Percentiles rank a stretch among this genome's conserved stretches.
Conservation (phyloP, 2,113 vertebrate genomes). For the Lampris megalopsis region DNA sequence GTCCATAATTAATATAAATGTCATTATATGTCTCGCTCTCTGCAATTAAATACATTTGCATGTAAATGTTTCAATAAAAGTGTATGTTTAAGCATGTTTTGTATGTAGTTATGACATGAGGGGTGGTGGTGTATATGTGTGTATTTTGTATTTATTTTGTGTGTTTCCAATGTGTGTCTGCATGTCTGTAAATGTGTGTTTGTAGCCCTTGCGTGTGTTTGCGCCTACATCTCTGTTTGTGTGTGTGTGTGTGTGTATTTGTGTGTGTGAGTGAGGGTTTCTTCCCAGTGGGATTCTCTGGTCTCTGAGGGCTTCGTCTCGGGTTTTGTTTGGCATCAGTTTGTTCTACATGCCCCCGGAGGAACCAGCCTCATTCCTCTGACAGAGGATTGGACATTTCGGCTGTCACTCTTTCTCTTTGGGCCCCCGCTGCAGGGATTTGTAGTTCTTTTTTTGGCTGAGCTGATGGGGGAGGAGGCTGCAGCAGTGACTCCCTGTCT, state of each 20-base stretch:
- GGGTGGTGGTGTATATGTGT: not conserved
- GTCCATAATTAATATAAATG: not conserved
- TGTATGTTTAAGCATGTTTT: no score
- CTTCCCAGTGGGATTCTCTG: slow-evolving; percentile 21
- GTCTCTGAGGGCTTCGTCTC: slow-evolving; percentile 19
- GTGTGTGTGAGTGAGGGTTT: slow-evolving; percentile 39
- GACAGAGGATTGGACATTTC: slow-evolving; percentile 22
- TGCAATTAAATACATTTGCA: no score
- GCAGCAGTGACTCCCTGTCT: slow-evolving; percentile 26
- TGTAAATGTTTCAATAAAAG: no score
- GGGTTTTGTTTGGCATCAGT: slow-evolving; percentile 38
- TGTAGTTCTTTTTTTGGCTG: slow-evolving; percentile 60
- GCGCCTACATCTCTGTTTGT: not conserved
- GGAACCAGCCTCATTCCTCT: slow-evolving; percentile 11
- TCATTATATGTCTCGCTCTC: no score
- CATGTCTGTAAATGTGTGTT: not conserved
- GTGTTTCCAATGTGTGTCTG: not conserved
- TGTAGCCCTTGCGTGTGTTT: not conserved
- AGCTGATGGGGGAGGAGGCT: slow-evolving; percentile 65
- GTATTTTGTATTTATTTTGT: not conserved
- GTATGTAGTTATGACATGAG: not conserved
- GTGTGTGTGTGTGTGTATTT: slow-evolving; percentile 21
- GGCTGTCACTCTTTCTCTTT: slow-evolving; percentile 10
- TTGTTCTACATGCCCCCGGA: slow-evolving; percentile 16
- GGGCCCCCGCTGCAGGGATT: slow-evolving; percentile 47